A percentile compares a stretch with the other conserved stretches of the same genome.
Evolutionary conservation across 2,797 vertebrate genomes (phyloP).

Genomic region (Sibirionetta formosa): DNA sequence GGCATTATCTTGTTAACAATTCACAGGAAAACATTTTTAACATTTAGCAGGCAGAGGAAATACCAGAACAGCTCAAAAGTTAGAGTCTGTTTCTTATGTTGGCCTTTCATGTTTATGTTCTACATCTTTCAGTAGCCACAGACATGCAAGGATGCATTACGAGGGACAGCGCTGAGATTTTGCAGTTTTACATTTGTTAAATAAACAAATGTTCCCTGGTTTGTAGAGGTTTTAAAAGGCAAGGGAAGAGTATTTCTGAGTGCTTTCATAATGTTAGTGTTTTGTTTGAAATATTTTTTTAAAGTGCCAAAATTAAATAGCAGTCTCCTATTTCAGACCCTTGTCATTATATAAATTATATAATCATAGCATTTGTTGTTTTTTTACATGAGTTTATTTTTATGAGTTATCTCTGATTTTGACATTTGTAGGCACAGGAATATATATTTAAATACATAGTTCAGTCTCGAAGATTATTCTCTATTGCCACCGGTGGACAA

Average conservation of each 20-base stretch:
- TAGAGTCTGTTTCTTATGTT: neutral
- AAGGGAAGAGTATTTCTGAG: neutral
- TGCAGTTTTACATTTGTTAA: neutral
- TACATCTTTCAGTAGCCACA: neutral
- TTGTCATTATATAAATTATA: neutral
- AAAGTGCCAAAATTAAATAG: neutral
- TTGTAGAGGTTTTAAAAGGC: neutral
- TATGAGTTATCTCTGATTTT: neutral
- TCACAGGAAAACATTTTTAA: neutral
- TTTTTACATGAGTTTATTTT: neutral
- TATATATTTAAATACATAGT: conserved; percentile 99
- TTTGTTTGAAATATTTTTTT: neutral
- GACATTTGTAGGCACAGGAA: conserved; percentile 90
- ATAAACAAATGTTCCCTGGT: neutral
- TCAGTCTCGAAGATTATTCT: conserved; percentile 95
- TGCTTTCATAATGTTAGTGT: neutral
- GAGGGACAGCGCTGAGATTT: neutral
- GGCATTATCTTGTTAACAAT: neutral
- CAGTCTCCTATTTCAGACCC: neutral
- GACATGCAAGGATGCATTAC: neutral
- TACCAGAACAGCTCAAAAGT: neutral
- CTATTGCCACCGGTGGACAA: conserved; percentile 95
- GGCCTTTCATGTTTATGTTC: neutral
- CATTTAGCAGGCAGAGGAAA: neutral
- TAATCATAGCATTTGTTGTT: neutral